Evolutionary conservation across 2,888 invertebrate genomes (phyloP), one percentile per base, ranked within the genome.

Genomic region (Melanotus villosus): DNA sequence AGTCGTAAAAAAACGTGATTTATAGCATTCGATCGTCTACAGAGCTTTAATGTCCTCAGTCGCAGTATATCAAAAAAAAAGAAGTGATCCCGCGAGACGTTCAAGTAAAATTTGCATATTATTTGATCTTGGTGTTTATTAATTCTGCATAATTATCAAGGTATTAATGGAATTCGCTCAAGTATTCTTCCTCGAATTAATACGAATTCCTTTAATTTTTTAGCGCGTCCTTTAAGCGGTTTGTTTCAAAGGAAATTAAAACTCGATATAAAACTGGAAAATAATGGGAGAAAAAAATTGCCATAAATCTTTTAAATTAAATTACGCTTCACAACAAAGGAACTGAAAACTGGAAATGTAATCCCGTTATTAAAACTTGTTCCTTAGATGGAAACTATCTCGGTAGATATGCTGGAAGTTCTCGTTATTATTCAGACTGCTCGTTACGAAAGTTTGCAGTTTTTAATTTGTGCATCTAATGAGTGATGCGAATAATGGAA

Each of bases 1-100:
- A 10, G 26, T 26, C 21, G 21, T 45, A 45, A 68, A 68, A 68
- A 68, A 68, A 47, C 19, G 54, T 68, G 68, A 68, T 68, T 68
- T 68, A 68, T 64, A 58, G 64, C 64, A 43, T 63, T 56, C 57
- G 64, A 56, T 64, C 63, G 63, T 21, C 45, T 45, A 64, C 58
- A 64, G 57, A 45, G 54, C 19, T 41, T 18, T 38, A 16, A n/a
- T n/a, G n/a, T n/a, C 19, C 9, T 12, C 60, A 47, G 9, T 32
- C 45, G 30, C 60, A 60, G 60, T 60, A 14, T 60, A 60, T 43
- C 60, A 47, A 38, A 21, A 45, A 60, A 60, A 21, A 45, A 60
- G 47, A 41, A 47, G 12, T 47, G 32, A 30, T 47, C 41, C 12
- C 47, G 6, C 4, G 47, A n/a, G 47, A 12, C 47, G 47, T 12